Percentiles rank a stretch among this genome's conserved stretches.
phyloP scores from a whole-genome alignment of 2,888 invertebrate species.

The Eupeodes latifasciatus region DNA sequence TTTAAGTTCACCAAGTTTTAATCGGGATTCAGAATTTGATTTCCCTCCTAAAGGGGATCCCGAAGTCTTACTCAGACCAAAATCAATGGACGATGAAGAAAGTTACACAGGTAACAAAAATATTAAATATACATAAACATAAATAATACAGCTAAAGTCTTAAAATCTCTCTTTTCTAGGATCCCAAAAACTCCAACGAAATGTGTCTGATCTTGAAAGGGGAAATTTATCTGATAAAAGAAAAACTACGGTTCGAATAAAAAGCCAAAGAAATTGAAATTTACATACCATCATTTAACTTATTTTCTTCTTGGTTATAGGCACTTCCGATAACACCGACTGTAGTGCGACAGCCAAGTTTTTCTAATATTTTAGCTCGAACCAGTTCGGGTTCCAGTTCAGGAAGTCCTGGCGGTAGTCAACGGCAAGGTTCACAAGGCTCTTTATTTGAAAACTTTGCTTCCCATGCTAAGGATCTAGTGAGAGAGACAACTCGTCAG shows the following conservation, averaged over 20 bases:
- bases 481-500: conserved; percentile 93
- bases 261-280: neutral
- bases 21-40: conserved; percentile 88
- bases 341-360: conserved; percentile 85
- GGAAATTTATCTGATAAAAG: conserved; percentile 77
- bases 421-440: conserved; percentile 92
- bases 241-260: conserved; percentile 80
- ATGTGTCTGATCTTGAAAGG: conserved; percentile 79
- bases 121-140: neutral
- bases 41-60: conserved; percentile 85
- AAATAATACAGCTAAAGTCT: neutral
- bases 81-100: conserved; percentile 84
- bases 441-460: conserved; percentile 95
- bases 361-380: conserved; percentile 86
- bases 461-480: conserved; percentile 94
- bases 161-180: conserved; percentile 11
- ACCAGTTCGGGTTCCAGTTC: conserved; percentile 88
- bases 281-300: neutral
- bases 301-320: conserved; percentile 78
- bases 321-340: conserved; percentile 86
- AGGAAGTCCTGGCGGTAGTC: conserved; percentile 84
- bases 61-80: conserved; percentile 80
- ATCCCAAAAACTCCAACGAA: conserved; percentile 83
- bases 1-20: conserved; percentile 89
- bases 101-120: conserved; percentile 38